phyloP scores from a whole-genome alignment of 2,888 invertebrate genomes.

The Nysson spinosus region DNA sequence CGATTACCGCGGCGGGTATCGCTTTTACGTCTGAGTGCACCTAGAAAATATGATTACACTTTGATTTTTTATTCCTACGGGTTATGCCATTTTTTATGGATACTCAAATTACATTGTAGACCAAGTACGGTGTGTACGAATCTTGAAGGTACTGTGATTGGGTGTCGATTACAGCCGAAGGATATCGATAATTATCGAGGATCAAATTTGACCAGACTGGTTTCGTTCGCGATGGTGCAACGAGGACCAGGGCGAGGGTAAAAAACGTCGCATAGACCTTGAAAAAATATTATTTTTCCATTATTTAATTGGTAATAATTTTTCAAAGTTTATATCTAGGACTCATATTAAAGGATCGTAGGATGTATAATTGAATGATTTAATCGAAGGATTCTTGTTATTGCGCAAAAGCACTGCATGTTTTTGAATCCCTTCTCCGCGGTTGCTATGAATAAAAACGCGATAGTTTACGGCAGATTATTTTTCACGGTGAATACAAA shows the following conservation, averaged over 20 bases:
- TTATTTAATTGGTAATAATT: no score
- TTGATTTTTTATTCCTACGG: neutral
- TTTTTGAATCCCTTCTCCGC: no score
- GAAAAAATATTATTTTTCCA: neutral
- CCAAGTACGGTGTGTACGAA: slow-evolving; percentile 42
- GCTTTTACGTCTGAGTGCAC: slow-evolving; percentile 22
- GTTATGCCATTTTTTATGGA: neutral
- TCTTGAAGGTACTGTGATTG: slow-evolving; percentile 33
- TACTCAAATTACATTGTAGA: slow-evolving; percentile 45
- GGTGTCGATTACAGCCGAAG: slow-evolving; percentile 6
- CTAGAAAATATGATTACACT: slow-evolving; percentile 15
- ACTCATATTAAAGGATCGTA: no score
- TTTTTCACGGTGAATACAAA: slow-evolving; percentile 24
- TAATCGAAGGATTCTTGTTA: no score
- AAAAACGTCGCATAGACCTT: slow-evolving; percentile 24
- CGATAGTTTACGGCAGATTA: slow-evolving; percentile 13
- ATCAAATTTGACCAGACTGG: slow-evolving; percentile 30
- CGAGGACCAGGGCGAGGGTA: slow-evolving; percentile 17
- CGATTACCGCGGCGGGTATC: slow-evolving; percentile 41
- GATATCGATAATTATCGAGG: slow-evolving; percentile 19
- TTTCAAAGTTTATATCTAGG: no score
- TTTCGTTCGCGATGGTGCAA: slow-evolving; percentile 33
- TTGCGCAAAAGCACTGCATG: no score
- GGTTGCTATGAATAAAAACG: slow-evolving; percentile 19
- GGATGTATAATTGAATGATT: no score